Evolutionary conservation across 2,113 vertebrate genomes (phyloP).

Genomic region (Suncus etruscus): DNA sequence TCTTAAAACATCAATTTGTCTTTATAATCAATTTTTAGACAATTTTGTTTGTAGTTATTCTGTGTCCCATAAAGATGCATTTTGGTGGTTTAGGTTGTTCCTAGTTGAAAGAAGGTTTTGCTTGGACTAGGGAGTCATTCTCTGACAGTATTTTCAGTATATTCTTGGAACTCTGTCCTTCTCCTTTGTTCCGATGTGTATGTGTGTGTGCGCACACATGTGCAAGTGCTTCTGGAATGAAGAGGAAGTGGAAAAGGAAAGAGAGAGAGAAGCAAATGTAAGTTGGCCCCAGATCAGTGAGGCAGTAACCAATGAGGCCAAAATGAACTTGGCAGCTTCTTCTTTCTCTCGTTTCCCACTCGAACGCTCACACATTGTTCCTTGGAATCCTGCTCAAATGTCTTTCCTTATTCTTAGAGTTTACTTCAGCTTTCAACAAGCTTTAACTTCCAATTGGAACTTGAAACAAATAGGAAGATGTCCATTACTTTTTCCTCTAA

Average conservation of each 20-base stretch:
- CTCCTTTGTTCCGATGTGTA: slow-evolving; percentile 49
- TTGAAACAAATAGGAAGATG: slow-evolving; percentile 64
- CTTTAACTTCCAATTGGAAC: slow-evolving; percentile 2
- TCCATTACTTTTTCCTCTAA: not conserved
- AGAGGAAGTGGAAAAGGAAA: slow-evolving; percentile 65
- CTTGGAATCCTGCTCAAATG: slow-evolving; percentile 63
- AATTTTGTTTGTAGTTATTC: slow-evolving; percentile 58
- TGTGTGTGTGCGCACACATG: not conserved
- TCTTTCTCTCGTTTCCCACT: slow-evolving; percentile 59
- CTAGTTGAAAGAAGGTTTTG: slow-evolving; percentile 42
- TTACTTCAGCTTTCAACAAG: slow-evolving; percentile 77
- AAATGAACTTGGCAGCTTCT: slow-evolving; percentile 61
- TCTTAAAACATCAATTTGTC: slow-evolving; percentile 26
- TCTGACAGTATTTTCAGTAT: not conserved
- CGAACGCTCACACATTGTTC: slow-evolving; percentile 39
- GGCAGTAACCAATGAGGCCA: slow-evolving; percentile 54
- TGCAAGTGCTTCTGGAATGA: slow-evolving; percentile 50
- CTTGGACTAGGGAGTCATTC: slow-evolving; percentile 27
- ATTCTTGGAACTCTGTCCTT: slow-evolving; percentile 57
- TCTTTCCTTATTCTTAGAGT: slow-evolving; percentile 76
- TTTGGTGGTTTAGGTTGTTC: not conserved
- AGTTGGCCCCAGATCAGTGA: slow-evolving; percentile 68
- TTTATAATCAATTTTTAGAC: slow-evolving; percentile 55
- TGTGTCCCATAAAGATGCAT: slow-evolving; percentile 12
- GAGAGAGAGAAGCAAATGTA: slow-evolving; percentile 59